These are phyloP conservation scores for Cydia pomonella DNA, from an alignment of 1,140 invertebrate species.

Conservation along the genomic window DNA sequence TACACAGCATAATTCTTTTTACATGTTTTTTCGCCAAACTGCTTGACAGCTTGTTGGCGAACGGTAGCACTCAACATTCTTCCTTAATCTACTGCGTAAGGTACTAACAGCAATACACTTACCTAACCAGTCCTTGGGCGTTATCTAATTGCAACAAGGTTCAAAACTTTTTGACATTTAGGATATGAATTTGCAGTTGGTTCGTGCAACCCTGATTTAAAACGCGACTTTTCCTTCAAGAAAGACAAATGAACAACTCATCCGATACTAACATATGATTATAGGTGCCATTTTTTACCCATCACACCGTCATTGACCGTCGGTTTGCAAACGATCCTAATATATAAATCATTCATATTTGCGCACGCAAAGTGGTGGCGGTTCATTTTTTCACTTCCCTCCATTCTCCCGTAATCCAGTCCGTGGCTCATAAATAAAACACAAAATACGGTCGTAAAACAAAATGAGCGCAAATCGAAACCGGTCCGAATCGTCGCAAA, in stretches of 20 bases:
- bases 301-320: constrained; percentile 5
- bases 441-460: constrained; percentile 28
- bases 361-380: constrained; percentile 17
- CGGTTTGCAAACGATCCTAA: constrained; percentile 14
- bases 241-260: neutral
- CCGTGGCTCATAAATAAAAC: constrained; percentile 16
- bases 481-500: constrained; percentile 6
- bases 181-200: too few relatives aligned
- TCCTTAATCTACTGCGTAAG: too few relatives aligned
- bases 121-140: too few relatives aligned
- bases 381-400: constrained; percentile 27
- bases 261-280: neutral
- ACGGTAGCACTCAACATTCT: too few relatives aligned
- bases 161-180: too few relatives aligned
- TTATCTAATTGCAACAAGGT: too few relatives aligned
- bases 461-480: constrained; percentile 25
- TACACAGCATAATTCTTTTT: too few relatives aligned
- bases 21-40: too few relatives aligned
- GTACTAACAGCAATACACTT: too few relatives aligned
- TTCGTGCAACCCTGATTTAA: too few relatives aligned
- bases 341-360: constrained; percentile 19
- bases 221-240: too few relatives aligned
- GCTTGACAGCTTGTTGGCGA: too few relatives aligned
- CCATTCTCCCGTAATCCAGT: constrained; percentile 21
- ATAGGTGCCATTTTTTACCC: neutral